Conservation (phyloP, 2,113 vertebrate genomes). For the Sapayoa aenigma region DNA sequence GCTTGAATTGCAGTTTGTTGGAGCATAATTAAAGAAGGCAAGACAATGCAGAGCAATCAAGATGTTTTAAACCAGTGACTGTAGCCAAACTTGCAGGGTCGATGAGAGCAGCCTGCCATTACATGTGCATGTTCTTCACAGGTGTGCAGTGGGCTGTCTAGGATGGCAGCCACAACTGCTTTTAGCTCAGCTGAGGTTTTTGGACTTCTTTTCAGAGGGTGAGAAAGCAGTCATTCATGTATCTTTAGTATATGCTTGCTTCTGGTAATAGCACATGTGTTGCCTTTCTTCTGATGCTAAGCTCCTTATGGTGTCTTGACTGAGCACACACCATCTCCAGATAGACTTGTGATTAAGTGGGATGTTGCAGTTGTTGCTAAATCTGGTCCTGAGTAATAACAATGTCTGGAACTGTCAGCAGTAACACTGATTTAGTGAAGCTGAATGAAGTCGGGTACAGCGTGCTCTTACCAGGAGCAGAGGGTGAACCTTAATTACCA, state of each 20-base stretch:
- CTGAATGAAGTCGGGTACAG: not conserved
- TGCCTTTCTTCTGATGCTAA: not conserved
- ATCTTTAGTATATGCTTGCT: not conserved
- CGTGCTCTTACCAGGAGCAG: not conserved
- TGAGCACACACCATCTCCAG: not conserved
- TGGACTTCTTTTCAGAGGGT: not conserved
- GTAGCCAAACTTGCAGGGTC: not conserved
- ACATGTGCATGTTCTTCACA: not conserved
- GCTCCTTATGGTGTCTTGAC: not conserved
- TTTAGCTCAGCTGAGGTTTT: not conserved
- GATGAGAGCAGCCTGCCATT: not conserved
- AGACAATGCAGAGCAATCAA: not conserved
- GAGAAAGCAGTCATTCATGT: not conserved
- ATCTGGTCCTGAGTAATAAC: not conserved
- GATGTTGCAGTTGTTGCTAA: not conserved
- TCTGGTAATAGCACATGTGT: not conserved
- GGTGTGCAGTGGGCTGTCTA: not conserved
- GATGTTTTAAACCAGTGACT: not conserved
- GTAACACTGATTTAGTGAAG: not conserved
- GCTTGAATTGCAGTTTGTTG: not conserved
- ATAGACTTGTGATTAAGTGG: not conserved
- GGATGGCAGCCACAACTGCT: not conserved
- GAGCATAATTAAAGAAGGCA: not conserved
- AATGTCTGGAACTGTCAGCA: not conserved
- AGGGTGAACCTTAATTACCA: not conserved